Percentiles rank a stretch among this genome's conserved stretches.
Evolutionary conservation across 2,113 vertebrate genomes (phyloP).

Genomic region (Pelecanus crispus): DNA sequence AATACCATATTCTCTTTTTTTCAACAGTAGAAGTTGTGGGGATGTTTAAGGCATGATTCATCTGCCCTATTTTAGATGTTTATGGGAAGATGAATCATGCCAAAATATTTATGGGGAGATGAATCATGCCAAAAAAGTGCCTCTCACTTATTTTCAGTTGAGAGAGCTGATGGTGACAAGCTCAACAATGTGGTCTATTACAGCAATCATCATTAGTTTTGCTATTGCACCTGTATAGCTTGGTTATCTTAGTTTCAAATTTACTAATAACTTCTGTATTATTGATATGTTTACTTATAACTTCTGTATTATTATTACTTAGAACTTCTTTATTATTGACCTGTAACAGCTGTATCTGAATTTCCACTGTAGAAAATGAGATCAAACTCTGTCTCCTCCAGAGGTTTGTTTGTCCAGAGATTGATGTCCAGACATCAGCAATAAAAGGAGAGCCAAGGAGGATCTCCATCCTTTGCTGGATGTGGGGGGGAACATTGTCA

Average conservation of each 20-base stretch:
- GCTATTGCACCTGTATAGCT: background rate
- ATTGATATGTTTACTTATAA: background rate
- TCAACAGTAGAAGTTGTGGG: background rate
- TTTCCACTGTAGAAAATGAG: background rate
- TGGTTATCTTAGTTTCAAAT: background rate
- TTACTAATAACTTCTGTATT: background rate
- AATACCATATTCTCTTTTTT: background rate
- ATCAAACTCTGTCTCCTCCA: background rate
- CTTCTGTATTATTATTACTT: background rate
- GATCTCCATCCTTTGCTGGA: no score
- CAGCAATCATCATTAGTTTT: background rate
- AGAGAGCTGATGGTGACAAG: background rate
- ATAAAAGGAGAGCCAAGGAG: no score
- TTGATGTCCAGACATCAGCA: no score
- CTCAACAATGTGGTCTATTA: background rate
- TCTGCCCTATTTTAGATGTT: conserved; percentile 1
- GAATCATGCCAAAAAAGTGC: background rate
- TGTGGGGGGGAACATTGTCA: no score
- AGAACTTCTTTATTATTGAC: background rate
- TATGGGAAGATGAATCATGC: conserved; percentile 28
- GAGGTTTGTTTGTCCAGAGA: background rate
- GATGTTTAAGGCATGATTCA: conserved; percentile 27
- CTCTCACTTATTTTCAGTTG: background rate
- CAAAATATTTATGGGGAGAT: conserved; percentile 10
- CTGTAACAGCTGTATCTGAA: background rate